phyloP scores from a whole-genome alignment of 1,140 invertebrate genomes.

The Spodoptera litura region DNA sequence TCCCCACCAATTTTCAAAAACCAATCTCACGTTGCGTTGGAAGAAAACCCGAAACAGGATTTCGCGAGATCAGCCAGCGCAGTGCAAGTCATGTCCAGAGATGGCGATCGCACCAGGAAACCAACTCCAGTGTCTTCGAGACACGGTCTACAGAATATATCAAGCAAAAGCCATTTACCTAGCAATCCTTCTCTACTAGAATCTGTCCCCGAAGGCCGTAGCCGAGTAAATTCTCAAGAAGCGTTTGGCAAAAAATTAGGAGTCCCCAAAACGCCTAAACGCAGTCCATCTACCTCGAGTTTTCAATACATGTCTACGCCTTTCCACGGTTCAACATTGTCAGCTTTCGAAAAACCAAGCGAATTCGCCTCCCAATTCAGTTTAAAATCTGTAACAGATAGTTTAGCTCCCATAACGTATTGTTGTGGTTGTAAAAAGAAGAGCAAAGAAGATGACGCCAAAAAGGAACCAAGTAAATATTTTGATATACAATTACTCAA shows the following conservation, averaged over 20 bases:
- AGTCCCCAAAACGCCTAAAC: constrained; percentile 84
- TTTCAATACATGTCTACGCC: constrained; percentile 94
- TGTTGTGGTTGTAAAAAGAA: constrained; percentile 79
- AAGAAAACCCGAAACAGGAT: constrained; percentile 65
- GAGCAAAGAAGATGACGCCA: constrained; percentile 75
- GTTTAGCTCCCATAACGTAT: constrained; percentile 81
- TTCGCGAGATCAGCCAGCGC: constrained; percentile 86
- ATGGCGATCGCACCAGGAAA: constrained; percentile 72
- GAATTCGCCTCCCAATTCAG: constrained; percentile 92
- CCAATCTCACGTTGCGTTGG: constrained; percentile 62
- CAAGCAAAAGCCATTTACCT: constrained; percentile 73
- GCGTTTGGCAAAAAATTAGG: constrained; percentile 72
- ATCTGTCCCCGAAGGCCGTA: constrained; percentile 74
- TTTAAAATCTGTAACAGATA: constrained; percentile 88
- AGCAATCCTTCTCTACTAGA: constrained; percentile 74
- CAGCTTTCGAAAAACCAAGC: constrained; percentile 90
- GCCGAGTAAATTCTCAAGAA: constrained; percentile 70
- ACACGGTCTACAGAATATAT: constrained; percentile 71
- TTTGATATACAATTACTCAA: constrained; percentile 91
- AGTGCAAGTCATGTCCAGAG: constrained; percentile 74
- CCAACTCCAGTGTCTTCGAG: constrained; percentile 71
- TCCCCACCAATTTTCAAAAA: constrained; percentile 73
- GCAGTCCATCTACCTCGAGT: constrained; percentile 92
- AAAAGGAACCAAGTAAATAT: constrained; percentile 88
- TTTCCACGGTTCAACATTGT: constrained; percentile 93